A percentile compares a stretch with the other conserved stretches of the same genome.
Evolutionary conservation across 2,888 invertebrate species (phyloP).

Genomic region (Cephus sareptanus): DNA sequence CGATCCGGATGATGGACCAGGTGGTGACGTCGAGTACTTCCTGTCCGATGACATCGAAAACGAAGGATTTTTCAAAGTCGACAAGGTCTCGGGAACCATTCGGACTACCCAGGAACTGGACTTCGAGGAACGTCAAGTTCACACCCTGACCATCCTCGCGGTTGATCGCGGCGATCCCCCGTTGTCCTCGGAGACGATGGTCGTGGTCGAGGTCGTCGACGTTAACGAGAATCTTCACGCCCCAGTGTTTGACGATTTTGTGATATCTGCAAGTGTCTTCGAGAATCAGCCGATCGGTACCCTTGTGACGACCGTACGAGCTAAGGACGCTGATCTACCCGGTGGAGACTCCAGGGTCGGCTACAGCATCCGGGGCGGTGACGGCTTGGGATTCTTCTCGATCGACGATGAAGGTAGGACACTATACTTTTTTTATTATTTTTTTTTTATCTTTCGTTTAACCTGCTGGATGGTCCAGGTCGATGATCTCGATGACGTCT

Average conservation of each 20-base stretch:
- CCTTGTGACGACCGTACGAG: slow-evolving; percentile 80
- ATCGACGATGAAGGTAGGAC: slow-evolving; percentile 87
- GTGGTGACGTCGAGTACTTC: slow-evolving; percentile 85
- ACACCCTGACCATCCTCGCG: slow-evolving; percentile 87
- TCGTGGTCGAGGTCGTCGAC: slow-evolving; percentile 89
- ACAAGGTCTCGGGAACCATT: slow-evolving; percentile 86
- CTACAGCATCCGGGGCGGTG: slow-evolving; percentile 89
- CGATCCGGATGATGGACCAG: slow-evolving; percentile 87
- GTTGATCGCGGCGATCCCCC: slow-evolving; percentile 87
- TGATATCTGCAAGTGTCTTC: slow-evolving; percentile 77
- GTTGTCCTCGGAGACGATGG: slow-evolving; percentile 80
- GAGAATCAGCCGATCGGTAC: slow-evolving; percentile 86
- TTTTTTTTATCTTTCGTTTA: background rate
- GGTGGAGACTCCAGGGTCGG: slow-evolving; percentile 85
- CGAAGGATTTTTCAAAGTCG: slow-evolving; percentile 83
- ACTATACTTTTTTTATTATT: background rate
- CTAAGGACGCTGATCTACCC: slow-evolving; percentile 83
- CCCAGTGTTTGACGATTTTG: slow-evolving; percentile 85
- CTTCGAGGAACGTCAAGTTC: slow-evolving; percentile 90
- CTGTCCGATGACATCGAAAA: slow-evolving; percentile 76
- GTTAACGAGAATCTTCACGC: slow-evolving; percentile 93
- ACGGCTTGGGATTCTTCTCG: slow-evolving; percentile 91
- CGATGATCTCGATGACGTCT: background rate
- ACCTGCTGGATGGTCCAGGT: background rate
- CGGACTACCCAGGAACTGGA: slow-evolving; percentile 83